A percentile compares a stretch with the other conserved stretches of the same genome.
Evolutionary conservation across 2,888 invertebrate genomes (phyloP).

Genomic region (Agrilus cyanescens): DNA sequence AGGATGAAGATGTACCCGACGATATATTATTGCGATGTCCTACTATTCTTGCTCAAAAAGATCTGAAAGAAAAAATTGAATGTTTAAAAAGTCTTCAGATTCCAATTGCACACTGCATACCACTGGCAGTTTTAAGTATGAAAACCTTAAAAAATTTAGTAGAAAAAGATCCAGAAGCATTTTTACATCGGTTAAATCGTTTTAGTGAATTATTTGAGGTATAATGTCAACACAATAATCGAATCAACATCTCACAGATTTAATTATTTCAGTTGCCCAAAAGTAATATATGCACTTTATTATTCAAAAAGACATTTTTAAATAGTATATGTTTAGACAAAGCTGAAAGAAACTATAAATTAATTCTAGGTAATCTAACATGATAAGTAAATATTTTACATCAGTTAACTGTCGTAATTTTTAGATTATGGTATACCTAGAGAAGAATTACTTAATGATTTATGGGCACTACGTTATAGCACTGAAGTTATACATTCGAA

Average conservation of each 20-base stretch:
- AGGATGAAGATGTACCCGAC: slow-evolving; percentile 17
- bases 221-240: slow-evolving; percentile 3
- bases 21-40: slow-evolving; percentile 22
- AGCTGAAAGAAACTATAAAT: slow-evolving; percentile 11
- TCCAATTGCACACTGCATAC: slow-evolving; percentile 1
- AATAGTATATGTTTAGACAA: slow-evolving; percentile 12
- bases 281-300: slow-evolving; percentile 17
- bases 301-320: slow-evolving; percentile 16
- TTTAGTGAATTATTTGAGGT: slow-evolving; percentile 21
- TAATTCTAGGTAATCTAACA: slow-evolving; percentile 13
- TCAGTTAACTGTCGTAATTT: slow-evolving; percentile 12
- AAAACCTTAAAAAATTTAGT: slow-evolving; percentile 14
- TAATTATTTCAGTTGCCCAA: slow-evolving; percentile 20
- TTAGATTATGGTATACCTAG: slow-evolving; percentile 28
- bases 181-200: slow-evolving; percentile 15
- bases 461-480: slow-evolving; percentile 35
- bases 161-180: slow-evolving; percentile 10
- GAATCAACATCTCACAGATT: not conserved
- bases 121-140: slow-evolving; percentile 19
- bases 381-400: not conserved
- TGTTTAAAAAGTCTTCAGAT: slow-evolving; percentile 15
- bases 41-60: slow-evolving; percentile 20
- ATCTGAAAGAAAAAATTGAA: slow-evolving; percentile 20
- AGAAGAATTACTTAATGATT: slow-evolving; percentile 32
- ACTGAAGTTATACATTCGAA: slow-evolving; percentile 24